Evolutionary conservation across 2,888 invertebrate genomes (phyloP).

Genomic region (Drosophila tanythrix): DNA sequence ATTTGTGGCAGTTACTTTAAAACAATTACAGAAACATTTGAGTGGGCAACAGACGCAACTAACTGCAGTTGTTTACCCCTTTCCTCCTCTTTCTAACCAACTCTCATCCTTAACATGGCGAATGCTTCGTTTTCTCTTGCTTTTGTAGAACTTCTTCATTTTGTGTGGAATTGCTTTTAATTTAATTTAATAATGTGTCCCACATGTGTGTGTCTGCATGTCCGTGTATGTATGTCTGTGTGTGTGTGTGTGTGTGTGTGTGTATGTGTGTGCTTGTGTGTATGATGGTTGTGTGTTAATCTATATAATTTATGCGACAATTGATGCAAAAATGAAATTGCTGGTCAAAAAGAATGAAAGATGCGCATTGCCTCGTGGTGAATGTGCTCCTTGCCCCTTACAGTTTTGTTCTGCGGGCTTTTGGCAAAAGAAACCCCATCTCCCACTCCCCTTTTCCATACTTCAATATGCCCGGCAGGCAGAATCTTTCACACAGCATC

Average conservation of each 20-base stretch:
- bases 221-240: conserved; percentile 9
- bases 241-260: conserved; percentile 4
- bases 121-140: conserved; percentile 2
- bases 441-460: not conserved
- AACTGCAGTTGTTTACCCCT: conserved; percentile 10
- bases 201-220: conserved; percentile 2
- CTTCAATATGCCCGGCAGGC: not conserved
- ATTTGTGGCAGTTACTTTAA: conserved; percentile 63
- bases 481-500: conserved; percentile 19
- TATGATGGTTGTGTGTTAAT: conserved; percentile 55
- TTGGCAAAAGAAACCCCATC: not conserved
- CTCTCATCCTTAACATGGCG: not conserved
- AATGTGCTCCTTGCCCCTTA: conserved; percentile 6
- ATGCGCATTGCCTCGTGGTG: conserved; percentile 40
- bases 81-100: not conserved
- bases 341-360: conserved; percentile 54
- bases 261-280: conserved; percentile 2
- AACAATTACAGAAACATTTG: conserved; percentile 70
- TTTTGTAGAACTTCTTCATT: conserved; percentile 1
- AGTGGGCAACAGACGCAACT: conserved; percentile 40
- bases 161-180: conserved; percentile 28
- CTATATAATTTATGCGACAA: conserved; percentile 79
- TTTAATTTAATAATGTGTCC: conserved; percentile 51
- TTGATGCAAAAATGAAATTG: conserved; percentile 71
- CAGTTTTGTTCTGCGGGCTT: conserved; percentile 13